phyloP scores from a whole-genome alignment of 2,113 vertebrate genomes.

The Hippocampus barbouri region DNA sequence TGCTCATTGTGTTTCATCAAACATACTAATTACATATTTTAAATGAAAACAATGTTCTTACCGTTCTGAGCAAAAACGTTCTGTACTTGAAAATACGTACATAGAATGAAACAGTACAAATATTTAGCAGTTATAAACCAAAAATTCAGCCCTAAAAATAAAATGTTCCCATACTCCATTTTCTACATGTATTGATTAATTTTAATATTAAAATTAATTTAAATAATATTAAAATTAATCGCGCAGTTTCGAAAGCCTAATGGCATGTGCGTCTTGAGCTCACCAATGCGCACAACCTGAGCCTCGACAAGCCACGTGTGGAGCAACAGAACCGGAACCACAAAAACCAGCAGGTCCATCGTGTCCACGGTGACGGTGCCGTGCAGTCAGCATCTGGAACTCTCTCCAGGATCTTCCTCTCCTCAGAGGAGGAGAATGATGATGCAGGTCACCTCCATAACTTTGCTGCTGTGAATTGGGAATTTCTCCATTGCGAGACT shows the following conservation, averaged over 20 bases:
- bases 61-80: too few relatives aligned
- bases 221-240: too few relatives aligned
- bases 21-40: too few relatives aligned
- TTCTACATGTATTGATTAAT: neutral
- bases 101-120: neutral
- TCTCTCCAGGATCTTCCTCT: neutral
- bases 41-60: too few relatives aligned
- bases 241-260: neutral
- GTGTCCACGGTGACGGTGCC: neutral
- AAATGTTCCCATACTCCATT: neutral
- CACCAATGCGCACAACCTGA: constrained; percentile 12
- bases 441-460: neutral
- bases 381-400: neutral
- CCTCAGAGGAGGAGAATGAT: neutral
- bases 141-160: neutral
- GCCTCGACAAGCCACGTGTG: neutral
- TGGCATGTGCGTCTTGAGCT: neutral
- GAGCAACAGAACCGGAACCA: neutral
- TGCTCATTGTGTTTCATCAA: too few relatives aligned
- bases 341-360: neutral
- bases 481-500: too few relatives aligned
- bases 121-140: neutral
- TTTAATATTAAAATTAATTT: too few relatives aligned
- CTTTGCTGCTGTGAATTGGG: too few relatives aligned
- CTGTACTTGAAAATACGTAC: neutral